Percentiles rank a stretch among this genome's conserved stretches.
phyloP scores from a whole-genome alignment of 1,140 invertebrate species.

The Berghia stephanieae region DNA sequence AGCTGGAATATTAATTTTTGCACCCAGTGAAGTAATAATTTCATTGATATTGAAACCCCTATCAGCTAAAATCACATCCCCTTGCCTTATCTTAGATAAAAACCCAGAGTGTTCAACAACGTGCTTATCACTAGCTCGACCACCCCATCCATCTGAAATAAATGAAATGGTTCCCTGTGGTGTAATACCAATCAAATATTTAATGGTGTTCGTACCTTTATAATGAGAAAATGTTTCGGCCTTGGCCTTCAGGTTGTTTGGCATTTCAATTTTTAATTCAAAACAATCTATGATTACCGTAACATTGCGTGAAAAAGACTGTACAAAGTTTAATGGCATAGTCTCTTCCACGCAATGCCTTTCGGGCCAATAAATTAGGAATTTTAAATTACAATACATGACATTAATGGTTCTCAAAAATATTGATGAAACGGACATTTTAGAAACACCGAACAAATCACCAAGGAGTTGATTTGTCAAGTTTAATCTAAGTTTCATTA shows the following conservation, averaged over 20 bases:
- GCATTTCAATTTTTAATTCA: constrained; percentile 43
- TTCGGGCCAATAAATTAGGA: constrained; percentile 37
- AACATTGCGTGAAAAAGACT: constrained; percentile 34
- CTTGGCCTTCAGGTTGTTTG: constrained; percentile 32
- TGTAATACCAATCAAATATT: too few relatives aligned
- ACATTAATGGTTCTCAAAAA: constrained; percentile 32
- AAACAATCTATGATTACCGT: constrained; percentile 46
- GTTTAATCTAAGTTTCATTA: constrained; percentile 24
- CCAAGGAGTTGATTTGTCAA: constrained; percentile 13
- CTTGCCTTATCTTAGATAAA: constrained; percentile 23
- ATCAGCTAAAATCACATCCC: constrained; percentile 34
- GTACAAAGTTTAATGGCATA: constrained; percentile 38
- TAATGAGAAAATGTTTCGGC: constrained; percentile 40
- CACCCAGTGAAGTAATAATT: constrained; percentile 31
- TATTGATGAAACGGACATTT: constrained; percentile 25
- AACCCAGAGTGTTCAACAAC: constrained; percentile 34
- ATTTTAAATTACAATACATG: constrained; percentile 28
- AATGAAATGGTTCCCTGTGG: constrained; percentile 36
- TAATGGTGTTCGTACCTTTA: too few relatives aligned
- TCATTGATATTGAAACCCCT: constrained; percentile 35
- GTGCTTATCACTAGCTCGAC: constrained; percentile 35
- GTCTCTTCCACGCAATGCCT: constrained; percentile 26
- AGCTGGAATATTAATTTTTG: constrained; percentile 36
- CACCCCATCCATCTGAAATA: constrained; percentile 39
- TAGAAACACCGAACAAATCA: constrained; percentile 25